Evolutionary conservation across 2,113 vertebrate species (phyloP).

Genomic region (Rousettus leschenaultii): DNA sequence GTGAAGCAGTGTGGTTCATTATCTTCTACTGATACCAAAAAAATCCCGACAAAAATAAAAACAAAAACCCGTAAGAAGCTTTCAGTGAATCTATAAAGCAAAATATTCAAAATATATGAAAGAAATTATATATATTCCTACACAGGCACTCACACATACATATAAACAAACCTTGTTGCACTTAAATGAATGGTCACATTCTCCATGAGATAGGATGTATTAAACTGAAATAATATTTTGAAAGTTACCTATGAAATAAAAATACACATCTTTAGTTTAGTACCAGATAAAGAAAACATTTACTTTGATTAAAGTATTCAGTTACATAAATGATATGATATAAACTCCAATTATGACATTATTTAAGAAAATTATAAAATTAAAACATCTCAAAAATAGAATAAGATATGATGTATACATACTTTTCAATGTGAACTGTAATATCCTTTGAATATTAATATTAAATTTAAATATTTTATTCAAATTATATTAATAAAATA

Average conservation of each 20-base stretch:
- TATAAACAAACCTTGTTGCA: constrained; percentile 87
- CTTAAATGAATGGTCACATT: constrained; percentile 87
- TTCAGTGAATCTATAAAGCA: background rate
- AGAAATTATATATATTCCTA: background rate
- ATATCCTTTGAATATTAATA: background rate
- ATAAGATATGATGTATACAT: background rate
- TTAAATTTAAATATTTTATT: background rate
- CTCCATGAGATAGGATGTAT: constrained; percentile 84
- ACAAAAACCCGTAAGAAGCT: background rate
- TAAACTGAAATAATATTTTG: constrained; percentile 91
- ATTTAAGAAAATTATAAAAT: background rate
- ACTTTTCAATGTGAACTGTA: background rate
- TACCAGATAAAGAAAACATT: background rate
- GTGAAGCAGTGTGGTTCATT: background rate
- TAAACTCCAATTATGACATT: background rate
- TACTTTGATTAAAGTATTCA: background rate
- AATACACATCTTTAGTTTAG: constrained; percentile 36
- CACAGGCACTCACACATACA: background rate
- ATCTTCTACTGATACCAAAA: background rate
- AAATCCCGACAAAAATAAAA: background rate
- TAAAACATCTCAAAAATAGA: constrained; percentile 9
- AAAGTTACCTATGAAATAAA: constrained; percentile 86
- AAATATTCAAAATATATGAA: background rate
- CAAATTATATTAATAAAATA: background rate
- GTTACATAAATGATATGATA: background rate